phyloP scores from a whole-genome alignment of 1,140 invertebrate species.

The Daktulosphaira vitifoliae region DNA sequence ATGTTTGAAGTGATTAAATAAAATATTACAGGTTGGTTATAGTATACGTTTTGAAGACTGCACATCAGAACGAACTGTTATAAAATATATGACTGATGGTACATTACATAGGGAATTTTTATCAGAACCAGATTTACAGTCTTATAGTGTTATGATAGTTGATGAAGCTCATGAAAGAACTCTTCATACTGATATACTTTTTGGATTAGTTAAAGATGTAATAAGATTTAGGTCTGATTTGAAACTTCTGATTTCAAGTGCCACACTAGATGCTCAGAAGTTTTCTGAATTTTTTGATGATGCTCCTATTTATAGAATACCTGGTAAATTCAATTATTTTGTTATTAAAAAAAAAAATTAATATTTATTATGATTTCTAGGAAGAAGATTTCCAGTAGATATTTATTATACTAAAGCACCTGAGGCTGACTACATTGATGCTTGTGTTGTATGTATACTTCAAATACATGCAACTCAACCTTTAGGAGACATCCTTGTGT shows the following conservation, averaged over 20 bases:
- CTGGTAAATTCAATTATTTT: constrained; percentile 49
- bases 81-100: constrained; percentile 99
- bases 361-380: too few species aligned
- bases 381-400: constrained; percentile 71
- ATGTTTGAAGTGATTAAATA: too few species aligned
- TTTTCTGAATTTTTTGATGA: constrained; percentile 98
- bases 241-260: constrained; percentile 94
- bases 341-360: too few species aligned
- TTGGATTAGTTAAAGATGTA: constrained; percentile 97
- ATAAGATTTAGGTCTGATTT: constrained; percentile 87
- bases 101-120: constrained; percentile 95
- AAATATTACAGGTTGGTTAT: constrained; percentile 72
- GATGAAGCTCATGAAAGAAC: constrained; percentile 99
- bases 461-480: constrained; percentile 98
- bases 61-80: constrained; percentile 59
- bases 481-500: constrained; percentile 90
- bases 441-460: constrained; percentile 88
- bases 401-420: constrained; percentile 99
- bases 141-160: constrained; percentile 89
- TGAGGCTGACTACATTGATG: constrained; percentile 97
- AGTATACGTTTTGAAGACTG: constrained; percentile 73
- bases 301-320: constrained; percentile 95
- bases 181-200: constrained; percentile 95
- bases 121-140: constrained; percentile 81
- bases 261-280: constrained; percentile 95